These are phyloP conservation scores for Ceratitis capitata DNA, from an alignment of 1,140 invertebrate species.

Conservation along the genomic window DNA sequence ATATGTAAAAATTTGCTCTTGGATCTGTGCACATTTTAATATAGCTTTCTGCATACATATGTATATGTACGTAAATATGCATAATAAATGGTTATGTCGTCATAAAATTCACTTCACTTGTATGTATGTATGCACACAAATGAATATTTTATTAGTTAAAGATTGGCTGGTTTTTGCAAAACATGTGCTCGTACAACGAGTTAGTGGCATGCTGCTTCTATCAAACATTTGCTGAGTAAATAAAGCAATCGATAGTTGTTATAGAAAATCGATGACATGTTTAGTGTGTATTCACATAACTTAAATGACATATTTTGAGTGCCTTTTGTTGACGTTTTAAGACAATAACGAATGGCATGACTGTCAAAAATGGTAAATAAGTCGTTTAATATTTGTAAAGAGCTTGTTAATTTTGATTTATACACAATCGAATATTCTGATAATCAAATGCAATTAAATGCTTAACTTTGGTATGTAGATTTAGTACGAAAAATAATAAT, in stretches of 20 bases:
- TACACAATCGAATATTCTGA: neutral
- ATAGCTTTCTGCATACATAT: neutral
- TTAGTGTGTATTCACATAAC: neutral
- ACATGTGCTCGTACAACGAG: neutral
- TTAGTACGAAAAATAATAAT: too few species aligned
- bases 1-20: too few species aligned
- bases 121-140: neutral
- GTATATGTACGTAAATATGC: neutral
- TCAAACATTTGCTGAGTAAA: neutral
- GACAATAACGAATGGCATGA: neutral
- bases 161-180: neutral
- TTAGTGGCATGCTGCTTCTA: neutral
- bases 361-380: neutral
- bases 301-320: neutral
- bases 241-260: neutral
- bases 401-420: neutral
- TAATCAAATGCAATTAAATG: neutral
- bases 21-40: too few species aligned
- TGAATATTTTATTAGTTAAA: neutral
- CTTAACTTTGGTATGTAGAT: too few species aligned
- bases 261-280: neutral
- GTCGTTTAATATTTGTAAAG: neutral
- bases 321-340: neutral
- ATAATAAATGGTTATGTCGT: neutral
- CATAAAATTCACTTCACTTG: neutral